These are phyloP conservation scores for Sebastes steindachneri DNA, from an alignment of 2,797 vertebrate species.

Conservation along the genomic window DNA sequence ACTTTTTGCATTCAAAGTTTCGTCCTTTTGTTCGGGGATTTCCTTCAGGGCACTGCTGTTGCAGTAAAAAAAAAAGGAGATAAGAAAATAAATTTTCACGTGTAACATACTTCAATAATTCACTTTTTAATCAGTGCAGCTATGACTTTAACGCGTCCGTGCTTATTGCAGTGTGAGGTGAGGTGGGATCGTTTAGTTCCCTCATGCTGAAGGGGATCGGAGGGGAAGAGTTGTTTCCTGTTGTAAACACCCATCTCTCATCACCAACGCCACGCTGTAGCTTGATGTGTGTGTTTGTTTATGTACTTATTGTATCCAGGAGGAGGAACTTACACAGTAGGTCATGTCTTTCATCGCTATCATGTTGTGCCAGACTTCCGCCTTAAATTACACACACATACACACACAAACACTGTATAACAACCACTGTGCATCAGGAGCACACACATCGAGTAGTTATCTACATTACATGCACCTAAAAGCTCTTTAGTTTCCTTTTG, in stretches of 20 bases:
- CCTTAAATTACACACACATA: constrained; percentile 46
- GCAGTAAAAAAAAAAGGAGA: neutral
- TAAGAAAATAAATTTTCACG: neutral
- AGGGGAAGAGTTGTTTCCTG: constrained; percentile 46
- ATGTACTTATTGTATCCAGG: constrained; percentile 53
- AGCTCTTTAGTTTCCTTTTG: constrained; percentile 8
- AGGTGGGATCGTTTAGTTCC: constrained; percentile 22
- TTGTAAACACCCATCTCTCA: constrained; percentile 62
- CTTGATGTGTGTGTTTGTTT: constrained; percentile 55
- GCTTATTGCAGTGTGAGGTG: neutral
- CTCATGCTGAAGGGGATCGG: neutral
- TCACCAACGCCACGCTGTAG: constrained; percentile 26
- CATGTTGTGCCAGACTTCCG: constrained; percentile 54
- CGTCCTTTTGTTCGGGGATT: constrained; percentile 1
- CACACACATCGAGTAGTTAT: constrained; percentile 11
- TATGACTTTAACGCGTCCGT: neutral
- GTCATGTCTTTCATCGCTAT: constrained; percentile 54
- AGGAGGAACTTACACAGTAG: constrained; percentile 42
- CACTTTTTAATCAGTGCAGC: neutral
- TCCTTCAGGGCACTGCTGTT: neutral
- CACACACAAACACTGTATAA: neutral
- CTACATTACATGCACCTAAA: constrained; percentile 20
- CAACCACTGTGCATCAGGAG: neutral
- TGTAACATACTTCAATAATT: neutral
- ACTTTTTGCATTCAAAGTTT: neutral